Conservation (phyloP, 2,797 vertebrate species). For the Hephaestus fuliginosus region DNA sequence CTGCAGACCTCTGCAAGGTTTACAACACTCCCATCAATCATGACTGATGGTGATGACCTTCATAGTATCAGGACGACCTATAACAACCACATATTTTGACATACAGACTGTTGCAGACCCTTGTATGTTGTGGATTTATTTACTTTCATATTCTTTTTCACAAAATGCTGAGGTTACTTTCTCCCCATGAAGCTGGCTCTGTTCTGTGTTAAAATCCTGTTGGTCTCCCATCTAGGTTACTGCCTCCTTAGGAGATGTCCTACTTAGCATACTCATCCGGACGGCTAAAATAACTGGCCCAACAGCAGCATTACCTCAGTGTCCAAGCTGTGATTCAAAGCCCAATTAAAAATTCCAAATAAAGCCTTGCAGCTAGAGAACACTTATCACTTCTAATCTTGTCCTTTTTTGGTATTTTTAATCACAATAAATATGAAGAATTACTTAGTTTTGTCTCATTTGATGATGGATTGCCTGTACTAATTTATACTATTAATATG, state of each 20-base stretch:
- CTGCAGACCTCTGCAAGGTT: neutral
- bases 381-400: neutral
- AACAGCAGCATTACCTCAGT: constrained; percentile 14
- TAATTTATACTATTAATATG: neutral
- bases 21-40: neutral
- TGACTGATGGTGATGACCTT: neutral
- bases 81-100: neutral
- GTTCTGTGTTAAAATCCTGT: neutral
- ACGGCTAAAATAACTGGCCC: constrained; percentile 28
- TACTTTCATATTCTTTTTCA: neutral
- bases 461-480: neutral
- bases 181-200: neutral
- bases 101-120: neutral
- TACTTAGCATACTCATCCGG: constrained; percentile 21
- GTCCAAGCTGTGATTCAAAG: neutral
- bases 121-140: neutral
- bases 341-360: neutral
- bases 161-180: neutral
- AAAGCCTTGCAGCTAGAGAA: neutral
- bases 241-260: constrained; percentile 13
- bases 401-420: neutral
- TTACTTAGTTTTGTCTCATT: neutral
- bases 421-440: neutral
- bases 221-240: constrained; percentile 15
- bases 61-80: neutral